These are phyloP conservation scores for Pagrus major DNA, from an alignment of 2,113 vertebrate genomes.

Conservation along the genomic window DNA sequence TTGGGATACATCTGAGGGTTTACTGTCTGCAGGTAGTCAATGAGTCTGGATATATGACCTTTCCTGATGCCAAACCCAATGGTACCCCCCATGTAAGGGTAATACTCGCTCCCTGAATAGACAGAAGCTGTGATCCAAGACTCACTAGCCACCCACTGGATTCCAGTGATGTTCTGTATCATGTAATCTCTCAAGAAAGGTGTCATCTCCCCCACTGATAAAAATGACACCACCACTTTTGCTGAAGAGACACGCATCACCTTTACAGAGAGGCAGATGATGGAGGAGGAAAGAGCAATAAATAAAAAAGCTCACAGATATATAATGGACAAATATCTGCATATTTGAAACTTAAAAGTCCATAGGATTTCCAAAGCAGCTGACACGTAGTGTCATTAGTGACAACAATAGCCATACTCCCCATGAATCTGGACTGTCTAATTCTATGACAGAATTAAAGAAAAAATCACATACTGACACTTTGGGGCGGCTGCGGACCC, in stretches of 20 bases:
- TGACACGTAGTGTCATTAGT: too few relatives aligned
- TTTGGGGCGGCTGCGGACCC: too few relatives aligned
- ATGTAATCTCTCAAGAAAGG: constrained; percentile 83
- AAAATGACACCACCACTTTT: constrained; percentile 83
- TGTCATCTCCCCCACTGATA: constrained; percentile 82
- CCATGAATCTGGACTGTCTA: neutral
- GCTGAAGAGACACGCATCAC: constrained; percentile 80
- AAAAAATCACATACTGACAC: too few relatives aligned
- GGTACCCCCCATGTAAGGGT: constrained; percentile 81
- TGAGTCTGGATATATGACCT: constrained; percentile 77
- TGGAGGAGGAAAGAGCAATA: neutral
- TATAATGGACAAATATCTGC: neutral
- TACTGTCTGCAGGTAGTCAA: constrained; percentile 76
- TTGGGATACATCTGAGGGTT: constrained; percentile 74
- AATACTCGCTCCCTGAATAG: constrained; percentile 78
- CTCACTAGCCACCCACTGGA: constrained; percentile 86
- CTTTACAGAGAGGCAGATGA: constrained; percentile 27
- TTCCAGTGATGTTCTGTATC: constrained; percentile 81
- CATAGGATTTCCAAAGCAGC: too few relatives aligned
- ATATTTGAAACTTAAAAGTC: too few relatives aligned
- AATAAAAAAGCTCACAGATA: neutral
- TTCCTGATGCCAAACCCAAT: constrained; percentile 82
- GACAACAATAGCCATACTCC: too few relatives aligned
- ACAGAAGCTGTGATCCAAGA: constrained; percentile 84
- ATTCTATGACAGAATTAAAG: too few relatives aligned